These are phyloP conservation scores for Origma solitaria DNA, from an alignment of 2,113 vertebrate genomes.

Conservation along the genomic window DNA sequence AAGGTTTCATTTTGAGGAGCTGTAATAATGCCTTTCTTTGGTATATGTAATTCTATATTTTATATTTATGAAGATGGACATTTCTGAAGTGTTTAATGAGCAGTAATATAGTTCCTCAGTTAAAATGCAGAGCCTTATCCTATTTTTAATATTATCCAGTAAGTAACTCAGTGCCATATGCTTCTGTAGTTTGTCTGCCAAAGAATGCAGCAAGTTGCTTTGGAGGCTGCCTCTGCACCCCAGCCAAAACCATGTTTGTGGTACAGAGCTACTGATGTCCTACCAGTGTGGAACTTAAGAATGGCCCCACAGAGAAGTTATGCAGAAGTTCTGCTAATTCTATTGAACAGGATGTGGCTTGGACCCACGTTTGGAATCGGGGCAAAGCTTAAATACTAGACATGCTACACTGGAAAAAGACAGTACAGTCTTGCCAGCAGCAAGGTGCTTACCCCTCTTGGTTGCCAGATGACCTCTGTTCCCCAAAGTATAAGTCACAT, in stretches of 20 bases:
- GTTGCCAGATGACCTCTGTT: background rate
- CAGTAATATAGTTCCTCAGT: conserved; percentile 54
- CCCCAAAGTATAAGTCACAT: background rate
- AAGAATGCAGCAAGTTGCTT: conserved; percentile 48
- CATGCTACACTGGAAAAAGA: background rate
- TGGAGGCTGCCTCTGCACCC: conserved; percentile 14
- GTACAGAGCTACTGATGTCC: conserved; percentile 1
- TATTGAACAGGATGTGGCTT: conserved; percentile 30
- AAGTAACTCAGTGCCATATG: conserved; percentile 63
- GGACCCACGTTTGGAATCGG: background rate
- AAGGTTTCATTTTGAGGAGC: conserved; percentile 62
- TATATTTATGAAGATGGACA: conserved; percentile 58
- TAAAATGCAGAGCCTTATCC: conserved; percentile 51
- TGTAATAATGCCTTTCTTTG: conserved; percentile 53
- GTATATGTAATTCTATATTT: conserved; percentile 52
- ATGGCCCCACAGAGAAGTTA: conserved; percentile 12
- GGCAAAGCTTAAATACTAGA: background rate
- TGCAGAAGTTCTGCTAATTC: conserved; percentile 10
- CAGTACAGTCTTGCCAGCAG: background rate
- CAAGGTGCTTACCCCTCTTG: background rate
- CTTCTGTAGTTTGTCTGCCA: conserved; percentile 49
- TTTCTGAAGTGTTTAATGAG: conserved; percentile 71
- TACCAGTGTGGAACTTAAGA: conserved; percentile 1
- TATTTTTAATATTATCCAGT: conserved; percentile 66
- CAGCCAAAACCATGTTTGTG: conserved; percentile 56